A percentile compares a stretch with the other conserved stretches of the same genome.
Conservation (phyloP, 1,140 invertebrate genomes). For the Adoxophyes honmai region DNA sequence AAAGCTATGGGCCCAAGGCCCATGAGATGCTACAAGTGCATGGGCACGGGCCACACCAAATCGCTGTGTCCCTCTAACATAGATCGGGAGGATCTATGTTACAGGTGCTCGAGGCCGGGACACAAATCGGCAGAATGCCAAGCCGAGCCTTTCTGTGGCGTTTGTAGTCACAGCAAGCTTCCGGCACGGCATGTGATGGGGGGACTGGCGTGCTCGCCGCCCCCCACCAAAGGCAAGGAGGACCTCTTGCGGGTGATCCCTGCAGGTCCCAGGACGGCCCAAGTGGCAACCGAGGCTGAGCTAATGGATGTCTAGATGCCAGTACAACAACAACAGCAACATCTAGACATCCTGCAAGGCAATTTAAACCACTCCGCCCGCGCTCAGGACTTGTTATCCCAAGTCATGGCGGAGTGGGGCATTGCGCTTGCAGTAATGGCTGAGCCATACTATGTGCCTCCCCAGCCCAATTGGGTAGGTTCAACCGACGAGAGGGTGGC, state of each 20-base stretch:
- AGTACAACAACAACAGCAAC: not conserved
- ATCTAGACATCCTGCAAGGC: conserved; percentile 5
- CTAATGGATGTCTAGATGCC: not conserved
- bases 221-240: not conserved
- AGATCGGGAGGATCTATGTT: not conserved
- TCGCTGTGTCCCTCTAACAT: not conserved
- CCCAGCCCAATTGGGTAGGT: too few species aligned
- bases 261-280: not conserved
- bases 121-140: not conserved
- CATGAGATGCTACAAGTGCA: not conserved
- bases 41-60: not conserved
- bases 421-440: too few species aligned
- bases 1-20: not conserved
- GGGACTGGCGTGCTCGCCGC: not conserved
- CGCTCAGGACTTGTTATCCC: too few species aligned
- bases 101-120: not conserved
- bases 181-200: not conserved
- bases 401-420: too few species aligned
- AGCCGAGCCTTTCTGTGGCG: not conserved
- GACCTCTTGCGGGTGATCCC: not conserved
- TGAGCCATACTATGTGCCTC: too few species aligned
- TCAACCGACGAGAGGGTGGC: too few species aligned
- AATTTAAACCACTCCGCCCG: conserved; percentile 22
- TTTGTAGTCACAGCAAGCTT: not conserved
- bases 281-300: not conserved